Conservation (phyloP, 1,140 invertebrate genomes). For the Atta colombica region DNA sequence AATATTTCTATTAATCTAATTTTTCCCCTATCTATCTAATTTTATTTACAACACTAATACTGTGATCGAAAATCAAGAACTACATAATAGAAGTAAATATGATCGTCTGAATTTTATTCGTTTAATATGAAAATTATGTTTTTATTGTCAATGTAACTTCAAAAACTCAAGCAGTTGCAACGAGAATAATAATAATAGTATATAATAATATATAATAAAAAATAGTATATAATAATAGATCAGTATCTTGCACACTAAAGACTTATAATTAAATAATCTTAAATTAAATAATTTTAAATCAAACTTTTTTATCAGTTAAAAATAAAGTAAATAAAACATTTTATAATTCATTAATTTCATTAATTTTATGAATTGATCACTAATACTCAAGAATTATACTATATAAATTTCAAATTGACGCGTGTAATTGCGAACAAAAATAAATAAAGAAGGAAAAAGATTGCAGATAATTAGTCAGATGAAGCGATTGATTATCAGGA, state of each 20-base stretch:
- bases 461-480: constrained; percentile 21
- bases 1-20: neutral
- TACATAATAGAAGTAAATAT: neutral
- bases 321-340: neutral
- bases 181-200: no score
- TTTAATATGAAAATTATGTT: neutral
- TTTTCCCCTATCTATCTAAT: neutral
- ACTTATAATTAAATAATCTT: neutral
- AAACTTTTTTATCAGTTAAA: neutral
- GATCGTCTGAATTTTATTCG: neutral
- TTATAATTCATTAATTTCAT: neutral
- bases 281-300: neutral
- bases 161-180: neutral
- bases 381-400: neutral
- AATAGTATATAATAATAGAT: neutral
- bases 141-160: neutral
- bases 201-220: no score
- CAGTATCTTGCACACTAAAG: no score
- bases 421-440: neutral
- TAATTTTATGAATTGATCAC: neutral
- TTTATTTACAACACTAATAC: neutral
- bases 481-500: neutral
- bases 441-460: neutral
- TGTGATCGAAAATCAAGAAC: neutral
- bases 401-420: neutral